These are phyloP conservation scores for Lasioglossum vierecki DNA, from an alignment of 2,888 invertebrate genomes.

Conservation along the genomic window DNA sequence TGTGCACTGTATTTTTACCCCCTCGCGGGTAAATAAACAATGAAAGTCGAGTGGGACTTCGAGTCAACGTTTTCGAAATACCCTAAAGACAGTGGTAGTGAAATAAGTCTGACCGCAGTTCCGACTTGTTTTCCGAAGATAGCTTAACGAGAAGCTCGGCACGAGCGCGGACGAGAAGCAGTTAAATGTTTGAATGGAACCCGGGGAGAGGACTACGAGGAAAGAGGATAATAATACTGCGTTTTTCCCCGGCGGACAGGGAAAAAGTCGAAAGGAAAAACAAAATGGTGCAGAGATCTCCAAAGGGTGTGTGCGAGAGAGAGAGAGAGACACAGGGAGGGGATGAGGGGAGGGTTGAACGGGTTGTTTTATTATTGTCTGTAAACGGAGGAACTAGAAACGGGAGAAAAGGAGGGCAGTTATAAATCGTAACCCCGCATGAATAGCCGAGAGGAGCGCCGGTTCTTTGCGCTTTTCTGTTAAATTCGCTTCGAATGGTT, in stretches of 20 bases:
- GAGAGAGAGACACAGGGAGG: neutral
- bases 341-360: too few species aligned
- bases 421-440: slow-evolving; percentile 80
- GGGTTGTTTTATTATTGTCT: slow-evolving; percentile 62
- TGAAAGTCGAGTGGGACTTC: too few species aligned
- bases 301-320: neutral
- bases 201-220: slow-evolving; percentile 14
- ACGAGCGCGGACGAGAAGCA: slow-evolving; percentile 16
- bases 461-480: slow-evolving; percentile 57
- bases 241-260: neutral
- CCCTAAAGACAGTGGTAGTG: neutral
- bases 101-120: neutral
- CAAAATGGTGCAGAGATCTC: slow-evolving; percentile 11
- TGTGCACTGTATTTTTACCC: too few species aligned
- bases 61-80: neutral
- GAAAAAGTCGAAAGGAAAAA: slow-evolving; percentile 1
- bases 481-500: slow-evolving; percentile 54
- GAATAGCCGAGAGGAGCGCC: slow-evolving; percentile 74
- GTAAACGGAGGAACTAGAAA: slow-evolving; percentile 48
- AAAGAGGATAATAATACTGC: slow-evolving; percentile 25
- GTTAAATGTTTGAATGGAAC: slow-evolving; percentile 32
- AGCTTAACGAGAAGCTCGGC: slow-evolving; percentile 11
- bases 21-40: too few species aligned
- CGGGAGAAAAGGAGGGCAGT: slow-evolving; percentile 63
- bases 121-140: neutral